Conservation (phyloP, 1,140 invertebrate species). For the Brachionus asplanchnoidis region DNA sequence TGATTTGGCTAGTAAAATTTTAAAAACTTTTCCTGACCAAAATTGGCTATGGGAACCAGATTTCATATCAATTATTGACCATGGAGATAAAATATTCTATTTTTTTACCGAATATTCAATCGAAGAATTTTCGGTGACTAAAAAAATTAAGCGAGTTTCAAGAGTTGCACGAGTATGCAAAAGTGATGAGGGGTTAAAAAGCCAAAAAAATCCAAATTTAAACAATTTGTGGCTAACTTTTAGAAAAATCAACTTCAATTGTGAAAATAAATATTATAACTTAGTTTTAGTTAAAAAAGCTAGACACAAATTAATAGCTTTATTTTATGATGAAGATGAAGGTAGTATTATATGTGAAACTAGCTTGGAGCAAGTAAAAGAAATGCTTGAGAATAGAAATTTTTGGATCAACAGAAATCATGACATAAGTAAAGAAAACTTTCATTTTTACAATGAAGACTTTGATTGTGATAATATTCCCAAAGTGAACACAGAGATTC, state of each 20-base stretch:
- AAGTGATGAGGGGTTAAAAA: not conserved
- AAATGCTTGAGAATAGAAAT: not conserved
- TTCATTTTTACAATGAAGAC: not conserved
- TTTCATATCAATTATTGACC: not conserved
- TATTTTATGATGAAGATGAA: not conserved
- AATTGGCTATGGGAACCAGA: conserved; percentile 27
- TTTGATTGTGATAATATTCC: conserved; percentile 14
- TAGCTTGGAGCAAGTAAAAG: not conserved
- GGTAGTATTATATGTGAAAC: not conserved
- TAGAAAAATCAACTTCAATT: not conserved
- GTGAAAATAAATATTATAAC: not conserved
- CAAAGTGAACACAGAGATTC: not conserved
- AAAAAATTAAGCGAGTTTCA: not conserved
- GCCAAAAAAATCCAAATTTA: not conserved
- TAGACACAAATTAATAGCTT: not conserved
- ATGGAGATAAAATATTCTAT: not conserved
- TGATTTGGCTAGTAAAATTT: conserved; percentile 16
- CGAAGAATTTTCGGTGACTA: not conserved
- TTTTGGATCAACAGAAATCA: conserved; percentile 1
- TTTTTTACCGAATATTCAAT: conserved; percentile 35
- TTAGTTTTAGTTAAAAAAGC: not conserved
- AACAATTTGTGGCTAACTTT: not conserved
- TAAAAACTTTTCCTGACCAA: not conserved
- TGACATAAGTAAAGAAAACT: not conserved
- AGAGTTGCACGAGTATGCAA: not conserved